A percentile compares a stretch with the other conserved stretches of the same genome.
Conservation (phyloP, 1,140 invertebrate species). For the Riptortus pedestris region DNA sequence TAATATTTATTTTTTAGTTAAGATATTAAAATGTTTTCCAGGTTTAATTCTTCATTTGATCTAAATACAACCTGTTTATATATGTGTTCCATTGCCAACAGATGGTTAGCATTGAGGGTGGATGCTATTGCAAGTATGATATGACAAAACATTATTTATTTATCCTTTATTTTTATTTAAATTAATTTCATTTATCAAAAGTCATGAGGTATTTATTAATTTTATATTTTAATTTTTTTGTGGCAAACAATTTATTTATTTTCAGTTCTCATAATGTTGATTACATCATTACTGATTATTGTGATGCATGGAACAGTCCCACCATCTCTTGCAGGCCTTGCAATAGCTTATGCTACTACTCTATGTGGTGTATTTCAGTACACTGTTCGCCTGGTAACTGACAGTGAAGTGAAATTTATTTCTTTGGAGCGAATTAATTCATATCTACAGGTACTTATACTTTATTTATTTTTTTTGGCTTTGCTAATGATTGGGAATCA, state of each 20-base stretch:
- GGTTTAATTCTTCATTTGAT: slow-evolving; percentile 47
- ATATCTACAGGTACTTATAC: slow-evolving; percentile 36
- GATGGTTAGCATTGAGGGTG: slow-evolving; percentile 59
- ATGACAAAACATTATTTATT: not conserved
- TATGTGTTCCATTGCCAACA: slow-evolving; percentile 47
- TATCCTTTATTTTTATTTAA: not conserved
- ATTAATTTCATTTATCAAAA: not conserved
- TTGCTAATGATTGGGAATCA: too few relatives aligned
- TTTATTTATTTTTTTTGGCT: slow-evolving; percentile 35
- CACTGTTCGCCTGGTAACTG: slow-evolving; percentile 50
- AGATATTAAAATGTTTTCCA: too few relatives aligned
- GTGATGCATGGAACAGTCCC: slow-evolving; percentile 43
- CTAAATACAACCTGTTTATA: slow-evolving; percentile 44
- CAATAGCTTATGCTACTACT: slow-evolving; percentile 53
- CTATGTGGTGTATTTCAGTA: slow-evolving; percentile 56
- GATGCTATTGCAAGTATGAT: slow-evolving; percentile 44
- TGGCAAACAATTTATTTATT: not conserved
- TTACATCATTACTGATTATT: slow-evolving; percentile 47
- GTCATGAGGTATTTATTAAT: too few relatives aligned
- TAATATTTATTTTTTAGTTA: too few relatives aligned
- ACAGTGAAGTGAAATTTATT: slow-evolving; percentile 54
- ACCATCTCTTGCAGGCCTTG: slow-evolving; percentile 54
- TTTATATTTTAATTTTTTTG: not conserved
- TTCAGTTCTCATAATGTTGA: slow-evolving; percentile 41
- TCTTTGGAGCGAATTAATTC: slow-evolving; percentile 42